Percentiles rank a stretch among this genome's conserved stretches.
These are phyloP conservation scores for Actinernus sp. DNA, from an alignment of 92 coral and sea anemone species.

Conservation along the genomic window DNA sequence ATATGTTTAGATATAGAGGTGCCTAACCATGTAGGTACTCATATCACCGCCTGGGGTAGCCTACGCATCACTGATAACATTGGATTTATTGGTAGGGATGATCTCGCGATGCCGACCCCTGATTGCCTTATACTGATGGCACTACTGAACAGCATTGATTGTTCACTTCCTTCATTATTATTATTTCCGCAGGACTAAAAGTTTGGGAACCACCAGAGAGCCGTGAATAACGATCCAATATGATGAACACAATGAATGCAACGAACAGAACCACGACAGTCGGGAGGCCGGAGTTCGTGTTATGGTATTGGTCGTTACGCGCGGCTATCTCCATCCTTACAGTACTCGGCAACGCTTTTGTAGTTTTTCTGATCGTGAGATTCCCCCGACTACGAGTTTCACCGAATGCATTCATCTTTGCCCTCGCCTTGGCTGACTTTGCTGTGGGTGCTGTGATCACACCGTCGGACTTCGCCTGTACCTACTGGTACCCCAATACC, in stretches of 20 bases:
- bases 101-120: no score
- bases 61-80: no score
- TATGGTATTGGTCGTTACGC: slow-evolving; percentile 66
- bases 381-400: slow-evolving; percentile 49
- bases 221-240: no score
- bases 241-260: slow-evolving; percentile 3
- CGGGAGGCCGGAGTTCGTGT: neutral
- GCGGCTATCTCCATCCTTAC: slow-evolving; percentile 63
- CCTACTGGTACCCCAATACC: slow-evolving; percentile 23
- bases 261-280: neutral
- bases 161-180: no score
- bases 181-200: no score
- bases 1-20: no score
- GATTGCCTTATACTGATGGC: no score
- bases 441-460: slow-evolving; percentile 67
- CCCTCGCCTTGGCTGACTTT: slow-evolving; percentile 76
- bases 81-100: no score
- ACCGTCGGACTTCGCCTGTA: slow-evolving; percentile 65
- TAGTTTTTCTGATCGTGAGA: slow-evolving; percentile 55
- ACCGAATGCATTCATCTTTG: slow-evolving; percentile 65
- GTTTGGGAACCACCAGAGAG: no score
- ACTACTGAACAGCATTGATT: no score
- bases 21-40: no score
- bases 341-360: slow-evolving; percentile 72
- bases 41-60: no score